Conservation (phyloP, 2,113 vertebrate species). For the Lates calcarifer region DNA sequence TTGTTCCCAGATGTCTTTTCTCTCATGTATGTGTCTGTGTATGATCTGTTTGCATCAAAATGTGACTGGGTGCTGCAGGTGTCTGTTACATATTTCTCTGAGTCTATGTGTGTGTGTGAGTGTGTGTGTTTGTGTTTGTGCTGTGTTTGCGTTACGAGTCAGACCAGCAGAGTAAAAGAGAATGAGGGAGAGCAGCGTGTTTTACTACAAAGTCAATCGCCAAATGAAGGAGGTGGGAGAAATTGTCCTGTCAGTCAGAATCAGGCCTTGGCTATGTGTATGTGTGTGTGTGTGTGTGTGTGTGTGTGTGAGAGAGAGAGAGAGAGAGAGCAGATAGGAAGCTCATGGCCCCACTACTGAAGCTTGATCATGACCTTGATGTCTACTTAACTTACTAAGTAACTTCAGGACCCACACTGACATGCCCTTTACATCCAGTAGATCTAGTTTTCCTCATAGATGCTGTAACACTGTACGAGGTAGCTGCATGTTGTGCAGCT, state of each 20-base stretch:
- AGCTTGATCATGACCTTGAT: conserved; percentile 80
- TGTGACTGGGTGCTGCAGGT: not conserved
- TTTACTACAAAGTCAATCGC: conserved; percentile 73
- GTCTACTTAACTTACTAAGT: conserved; percentile 68
- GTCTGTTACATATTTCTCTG: not conserved
- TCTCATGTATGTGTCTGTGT: not conserved
- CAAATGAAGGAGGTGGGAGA: conserved; percentile 62
- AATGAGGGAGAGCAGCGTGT: conserved; percentile 48
- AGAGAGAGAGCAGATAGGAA: conserved; percentile 16
- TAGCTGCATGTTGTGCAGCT: not conserved
- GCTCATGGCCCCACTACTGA: conserved; percentile 17
- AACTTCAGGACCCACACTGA: conserved; percentile 51
- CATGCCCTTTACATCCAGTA: conserved; percentile 38
- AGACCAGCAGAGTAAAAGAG: conserved; percentile 27
- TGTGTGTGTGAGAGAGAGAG: not conserved
- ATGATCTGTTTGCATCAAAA: not conserved
- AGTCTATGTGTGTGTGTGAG: not conserved
- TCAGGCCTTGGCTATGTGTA: conserved; percentile 43
- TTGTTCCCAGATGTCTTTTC: conserved; percentile 8
- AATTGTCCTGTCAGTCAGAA: conserved; percentile 78
- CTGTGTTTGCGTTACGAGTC: conserved; percentile 39
- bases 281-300: conserved; percentile 12
- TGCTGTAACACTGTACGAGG: not conserved
- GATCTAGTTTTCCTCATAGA: conserved; percentile 20
- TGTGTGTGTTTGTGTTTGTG: conserved; percentile 1